Evolutionary conservation across 2,888 invertebrate genomes (phyloP).

Genomic region (Heteropelma amictum): DNA sequence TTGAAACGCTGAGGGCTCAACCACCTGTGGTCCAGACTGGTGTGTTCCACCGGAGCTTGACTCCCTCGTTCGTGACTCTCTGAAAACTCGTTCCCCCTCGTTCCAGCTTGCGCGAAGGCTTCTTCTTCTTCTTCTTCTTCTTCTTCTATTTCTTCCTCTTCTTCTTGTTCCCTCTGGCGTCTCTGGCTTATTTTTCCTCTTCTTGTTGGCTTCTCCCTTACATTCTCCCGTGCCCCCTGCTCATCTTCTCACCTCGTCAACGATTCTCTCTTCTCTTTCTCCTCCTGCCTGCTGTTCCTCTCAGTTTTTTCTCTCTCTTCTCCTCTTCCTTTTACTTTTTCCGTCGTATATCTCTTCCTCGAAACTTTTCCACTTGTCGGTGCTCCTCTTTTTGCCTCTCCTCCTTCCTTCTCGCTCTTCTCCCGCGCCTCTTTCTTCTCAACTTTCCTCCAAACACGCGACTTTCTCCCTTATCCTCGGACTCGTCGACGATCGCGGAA

Average conservation of each 20-base stretch:
- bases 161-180: slow-evolving; percentile 32
- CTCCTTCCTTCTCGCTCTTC: neutral
- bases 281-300: slow-evolving; percentile 17
- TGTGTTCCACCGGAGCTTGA: slow-evolving; percentile 49
- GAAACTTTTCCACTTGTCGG: slow-evolving; percentile 1
- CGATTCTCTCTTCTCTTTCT: slow-evolving; percentile 41
- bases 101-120: slow-evolving; percentile 41
- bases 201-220: slow-evolving; percentile 40
- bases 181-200: slow-evolving; percentile 32
- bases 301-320: slow-evolving; percentile 29
- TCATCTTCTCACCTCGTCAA: slow-evolving; percentile 38
- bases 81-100: slow-evolving; percentile 52
- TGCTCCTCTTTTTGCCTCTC: neutral
- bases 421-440: neutral
- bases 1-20: slow-evolving; percentile 62
- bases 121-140: slow-evolving; percentile 25
- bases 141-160: slow-evolving; percentile 45
- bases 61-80: slow-evolving; percentile 51
- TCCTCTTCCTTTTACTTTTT: slow-evolving; percentile 26
- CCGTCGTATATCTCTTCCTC: slow-evolving; percentile 35
- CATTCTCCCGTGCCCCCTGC: slow-evolving; percentile 48
- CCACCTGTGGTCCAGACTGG: slow-evolving; percentile 63
- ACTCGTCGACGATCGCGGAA: neutral
- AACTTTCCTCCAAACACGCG: neutral
- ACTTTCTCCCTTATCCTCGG: neutral